Evolutionary conservation across 1,140 invertebrate species (phyloP).

Genomic region (Meloidogyne floridensis): DNA sequence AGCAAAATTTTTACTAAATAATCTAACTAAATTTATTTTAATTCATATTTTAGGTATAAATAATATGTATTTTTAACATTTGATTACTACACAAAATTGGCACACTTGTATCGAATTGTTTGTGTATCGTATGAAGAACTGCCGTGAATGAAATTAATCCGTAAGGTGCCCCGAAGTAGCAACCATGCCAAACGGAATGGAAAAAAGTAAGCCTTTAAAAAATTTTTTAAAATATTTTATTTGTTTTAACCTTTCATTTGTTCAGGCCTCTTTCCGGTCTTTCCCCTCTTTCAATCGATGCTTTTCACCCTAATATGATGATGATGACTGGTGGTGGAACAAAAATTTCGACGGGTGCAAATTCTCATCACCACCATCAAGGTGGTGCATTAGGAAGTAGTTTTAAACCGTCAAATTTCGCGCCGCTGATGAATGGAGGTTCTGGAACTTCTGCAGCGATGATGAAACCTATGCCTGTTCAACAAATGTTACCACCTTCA

Average conservation of each 20-base stretch:
- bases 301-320: slow-evolving; percentile 6
- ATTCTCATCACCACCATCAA: neutral
- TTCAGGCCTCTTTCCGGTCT: slow-evolving; percentile 3
- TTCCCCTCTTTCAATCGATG: neutral
- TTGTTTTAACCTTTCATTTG: neutral
- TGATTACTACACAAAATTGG: neutral
- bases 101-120: slow-evolving; percentile 1
- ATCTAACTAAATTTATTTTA: neutral
- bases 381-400: neutral
- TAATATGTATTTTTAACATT: neutral
- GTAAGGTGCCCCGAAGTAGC: neutral
- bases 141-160: slow-evolving; percentile 8
- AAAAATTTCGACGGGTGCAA: neutral
- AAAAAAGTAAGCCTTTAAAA: neutral
- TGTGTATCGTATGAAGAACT: slow-evolving; percentile 6
- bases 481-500: slow-evolving; percentile 3
- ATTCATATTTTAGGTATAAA: neutral
- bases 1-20: neutral
- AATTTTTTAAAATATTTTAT: neutral
- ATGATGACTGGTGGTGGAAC: slow-evolving; percentile 8
- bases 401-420: slow-evolving; percentile 9
- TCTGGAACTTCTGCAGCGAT: slow-evolving; percentile 1
- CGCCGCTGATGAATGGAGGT: neutral
- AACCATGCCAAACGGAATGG: slow-evolving; percentile 3
- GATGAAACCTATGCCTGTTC: neutral